These are phyloP conservation scores for Melospiza georgiana DNA, from an alignment of 2,113 vertebrate species.

Conservation along the genomic window DNA sequence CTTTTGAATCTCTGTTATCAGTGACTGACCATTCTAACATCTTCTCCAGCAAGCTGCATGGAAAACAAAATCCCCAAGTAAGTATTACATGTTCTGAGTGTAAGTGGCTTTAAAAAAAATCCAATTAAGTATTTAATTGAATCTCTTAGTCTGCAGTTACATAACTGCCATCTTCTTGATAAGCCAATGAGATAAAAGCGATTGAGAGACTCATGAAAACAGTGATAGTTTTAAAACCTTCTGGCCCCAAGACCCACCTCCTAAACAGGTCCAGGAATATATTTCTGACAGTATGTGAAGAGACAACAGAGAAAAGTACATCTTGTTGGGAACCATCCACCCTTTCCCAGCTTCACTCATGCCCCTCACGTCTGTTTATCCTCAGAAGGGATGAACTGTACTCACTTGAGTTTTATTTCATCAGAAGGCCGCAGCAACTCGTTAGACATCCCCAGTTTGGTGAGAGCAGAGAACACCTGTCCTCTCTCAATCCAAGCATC, in stretches of 20 bases:
- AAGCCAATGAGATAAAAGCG: background rate
- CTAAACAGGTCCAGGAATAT: background rate
- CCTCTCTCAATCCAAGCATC: conserved; percentile 91
- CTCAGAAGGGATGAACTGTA: background rate
- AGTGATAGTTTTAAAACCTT: background rate
- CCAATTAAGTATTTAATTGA: conserved; percentile 43
- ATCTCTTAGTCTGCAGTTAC: background rate
- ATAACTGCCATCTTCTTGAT: background rate
- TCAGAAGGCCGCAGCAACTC: conserved; percentile 89
- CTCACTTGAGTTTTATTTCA: conserved; percentile 92
- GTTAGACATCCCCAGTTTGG: conserved; percentile 87
- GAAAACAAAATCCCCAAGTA: conserved; percentile 61
- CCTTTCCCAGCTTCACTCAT: background rate
- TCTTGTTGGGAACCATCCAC: background rate
- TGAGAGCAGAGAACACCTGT: conserved; percentile 94
- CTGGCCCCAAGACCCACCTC: background rate
- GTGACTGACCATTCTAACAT: conserved; percentile 93
- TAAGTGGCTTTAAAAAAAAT: conserved; percentile 29
- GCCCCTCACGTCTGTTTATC: background rate
- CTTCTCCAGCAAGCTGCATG: conserved; percentile 88
- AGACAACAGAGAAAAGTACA: background rate
- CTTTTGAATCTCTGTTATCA: conserved; percentile 89
- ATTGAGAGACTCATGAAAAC: background rate
- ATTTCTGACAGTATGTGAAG: background rate
- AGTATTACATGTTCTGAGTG: background rate